Evolutionary conservation across 2,888 invertebrate species (phyloP), one percentile per base, ranked within the genome.

Genomic region (Serrognathus titanus): DNA sequence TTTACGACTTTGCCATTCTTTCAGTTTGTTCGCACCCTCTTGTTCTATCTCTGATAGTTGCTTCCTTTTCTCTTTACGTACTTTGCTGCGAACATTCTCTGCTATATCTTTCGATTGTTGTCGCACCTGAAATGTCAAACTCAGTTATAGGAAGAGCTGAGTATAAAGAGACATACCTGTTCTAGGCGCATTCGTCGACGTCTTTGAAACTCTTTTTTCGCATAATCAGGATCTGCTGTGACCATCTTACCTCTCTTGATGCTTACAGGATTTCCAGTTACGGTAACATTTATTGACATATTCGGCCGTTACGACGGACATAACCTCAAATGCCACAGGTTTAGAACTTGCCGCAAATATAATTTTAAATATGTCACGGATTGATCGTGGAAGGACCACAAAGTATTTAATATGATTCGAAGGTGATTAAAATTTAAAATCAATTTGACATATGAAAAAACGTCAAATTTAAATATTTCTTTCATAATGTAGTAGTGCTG

Each of bases 281-380:
- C 82, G 10, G 82, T 83, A 51, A 84, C 82, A 71, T 84, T 83
- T 62, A 85, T 81, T 48, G 85, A 83, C 85, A 86, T 84, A 64
- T 72, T 75, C 58, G 56, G 54, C 57, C 58, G 62, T 63, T 64
- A 53, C 12, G 11, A 40, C 12, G n/a, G 43, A 40, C 58, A 55
- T 58, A 58, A 58, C 55, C 58, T 58, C 24, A 54, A 58, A 54
- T 51, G 51, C 51, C 24, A 6, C 24, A 31, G 24, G 6, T 2
- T 31, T 31, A 7, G 24, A 16, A 16, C 16, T 48, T 13, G 6
- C 13, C 5, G 12, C 11, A 37, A 39, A 45, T 5, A 3, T 10
- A 16, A 41, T 41, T 10, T 41, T 7, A 2, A 16, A 8, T 41
- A n/a, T 6, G 1, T 31, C 4, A 31, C 24, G 16, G 1, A 16